Base-by-base conservation (phyloP, 2,113 vertebrate species). In the Bujurquina vittata region DNA sequence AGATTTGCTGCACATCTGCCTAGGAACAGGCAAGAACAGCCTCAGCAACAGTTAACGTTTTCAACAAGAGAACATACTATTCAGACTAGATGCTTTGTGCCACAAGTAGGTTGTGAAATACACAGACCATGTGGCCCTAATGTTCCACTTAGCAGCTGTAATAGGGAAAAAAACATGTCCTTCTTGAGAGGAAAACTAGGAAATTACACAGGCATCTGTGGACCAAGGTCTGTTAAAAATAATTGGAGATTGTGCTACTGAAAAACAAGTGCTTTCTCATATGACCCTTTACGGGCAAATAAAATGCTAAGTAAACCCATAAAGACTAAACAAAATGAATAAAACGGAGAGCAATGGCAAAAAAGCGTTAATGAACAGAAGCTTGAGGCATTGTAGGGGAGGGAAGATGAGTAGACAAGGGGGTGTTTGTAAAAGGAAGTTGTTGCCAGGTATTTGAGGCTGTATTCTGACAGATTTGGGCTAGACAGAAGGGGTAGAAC, bases 381-480 rank as follows among this genome's bases (percentile, higher is more conserved):
- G 81, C 86, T 75, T 15, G 67, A 84, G 33, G 85, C 60, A 75
- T 26, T 74, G 84, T 52, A 56, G 29, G 52, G 55, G 14, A 62
- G 78, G 76, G 55, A 31, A 75, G 58, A 79, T 73, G 58, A 9
- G 80, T 22, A 84, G 84, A 85, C 54, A 46, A 72, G 73, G 72
- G 67, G 67, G 75, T 35, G 81, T 87, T 35, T 87, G 67, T 73
- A 89, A 86, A 91, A 86, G 60, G 73, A 61, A 76, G 63, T 80
- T 81, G 79, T 86, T 88, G 83, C 84, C 78, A 87, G 90, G 87
- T 89, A 87, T 90, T 91, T 82, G 87, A 69, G 86, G 89, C 65
- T 89, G 86, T 60, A 80, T 78, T 88, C 65, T 92, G 91, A 94
- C 93, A 94, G 86, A 95, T 95, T 94, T 89, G 91, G 89, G 92